Base-by-base conservation (phyloP, 2,888 invertebrate genomes). In the Teleogryllus oceanicus region DNA sequence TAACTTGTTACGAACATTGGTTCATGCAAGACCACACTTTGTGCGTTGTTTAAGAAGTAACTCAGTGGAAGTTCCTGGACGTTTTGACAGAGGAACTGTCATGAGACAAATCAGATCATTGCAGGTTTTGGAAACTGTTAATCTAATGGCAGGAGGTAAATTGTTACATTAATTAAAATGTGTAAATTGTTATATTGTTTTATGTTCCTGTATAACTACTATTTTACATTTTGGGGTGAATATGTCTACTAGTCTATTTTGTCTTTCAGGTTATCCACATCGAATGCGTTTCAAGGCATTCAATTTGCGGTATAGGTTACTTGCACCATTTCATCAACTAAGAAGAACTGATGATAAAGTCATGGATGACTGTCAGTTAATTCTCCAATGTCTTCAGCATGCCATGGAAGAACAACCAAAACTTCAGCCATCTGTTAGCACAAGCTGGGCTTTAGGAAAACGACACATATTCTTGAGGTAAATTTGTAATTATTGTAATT, bases 201-300 rank as follows among this genome's bases (percentile, higher is more conserved):
- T 62, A 62, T 62, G 0, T 13, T 62, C 1, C n/a, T 62, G 62
- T 37, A 37, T 37, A 37, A 37, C 8, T 37, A 37, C 37, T 37
- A 62, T 62, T 13, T 1, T 62, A 62, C 62, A 62, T 18, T 62
- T 62, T 62, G 62, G 62, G 2, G n/a, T 8, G n/a, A 13, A 62
- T 18, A 13, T 11, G 13, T 18, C 11, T 49, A 18, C 37, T 37
- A 62, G 24, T 49, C n/a, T 16, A 11, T 21, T 24, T 77, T 62
- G 21, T 79, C 80, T n/a, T 83, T 8, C 37, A 90, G 90, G 97
- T 12, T 96, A 95, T 87, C 97, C 97, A 49, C 97, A 98, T 87
- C 91, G 96, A 84, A 96, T 97, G 96, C 91, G 97, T 49, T 97
- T 97, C 88, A 96, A 96, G 86, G 95, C 95, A 74, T 97, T 97